Evolutionary conservation across 2,888 invertebrate genomes (phyloP), one percentile per base, ranked within the genome.

Genomic region (Dusona sp.): DNA sequence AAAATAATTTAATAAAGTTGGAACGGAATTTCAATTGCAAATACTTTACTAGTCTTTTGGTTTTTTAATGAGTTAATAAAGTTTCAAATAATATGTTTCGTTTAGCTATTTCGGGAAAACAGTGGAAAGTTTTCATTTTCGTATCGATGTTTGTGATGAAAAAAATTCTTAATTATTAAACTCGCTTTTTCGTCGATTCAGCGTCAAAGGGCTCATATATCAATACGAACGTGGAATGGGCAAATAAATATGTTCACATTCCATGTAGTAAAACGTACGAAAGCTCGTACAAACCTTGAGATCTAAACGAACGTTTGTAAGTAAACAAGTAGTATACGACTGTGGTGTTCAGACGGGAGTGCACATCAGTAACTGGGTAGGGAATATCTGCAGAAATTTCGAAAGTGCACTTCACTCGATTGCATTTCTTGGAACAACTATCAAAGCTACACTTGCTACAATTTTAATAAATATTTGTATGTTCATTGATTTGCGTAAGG

Each of bases 281-380:
- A 85, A 67, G 73, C 45, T 79, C 72, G 70, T 48, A 45, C 70
- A 6, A 42, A 36, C 42, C 29, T 61, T 45, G n/a, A 51, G 80
- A 79, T 70, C 57, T 25, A 70, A 61, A 72, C 73, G 74, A 81
- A 81, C 38, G 65, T 54, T 72, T 51, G 74, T 83, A 75, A 57
- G 83, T 79, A 79, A 83, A 83, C 82, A 85, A 84, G 80, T 54
- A 70, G 72, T 77, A 80, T 84, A 78, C 70, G 67, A 33, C 13
- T 48, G 73, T 25, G 65, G 25, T 61, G 38, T 81, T 61, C 54
- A 65, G 57, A n/a, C 61, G 74, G 36, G 74, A 48, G 74, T 75
- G 67, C 72, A 61, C 61, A 83, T 79, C 65, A 51, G 65, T 74
- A 70, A 65, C 48, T 51, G 51, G 48, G 38, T 73, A 45, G 73